These are phyloP conservation scores for Aphelocoma californica DNA, from an alignment of 2,797 vertebrate species.

Conservation along the genomic window DNA sequence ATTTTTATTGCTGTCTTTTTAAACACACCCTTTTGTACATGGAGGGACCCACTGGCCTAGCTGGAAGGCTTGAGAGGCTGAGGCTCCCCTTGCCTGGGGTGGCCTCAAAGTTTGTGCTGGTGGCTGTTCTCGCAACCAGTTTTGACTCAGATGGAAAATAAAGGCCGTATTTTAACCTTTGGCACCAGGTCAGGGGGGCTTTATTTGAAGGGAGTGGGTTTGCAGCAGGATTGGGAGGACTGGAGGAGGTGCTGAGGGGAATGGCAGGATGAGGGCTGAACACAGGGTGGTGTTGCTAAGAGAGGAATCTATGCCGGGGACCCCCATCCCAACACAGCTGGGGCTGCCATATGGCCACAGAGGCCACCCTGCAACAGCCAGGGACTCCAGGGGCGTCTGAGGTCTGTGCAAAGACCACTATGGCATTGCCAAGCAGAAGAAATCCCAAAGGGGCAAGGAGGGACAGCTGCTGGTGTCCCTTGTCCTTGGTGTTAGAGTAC, in stretches of 20 bases:
- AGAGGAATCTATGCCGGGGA: rapidly evolving
- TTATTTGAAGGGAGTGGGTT: not conserved
- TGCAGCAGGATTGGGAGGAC: not conserved
- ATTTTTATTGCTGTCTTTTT: slow-evolving; percentile 9
- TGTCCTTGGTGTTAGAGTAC: not conserved
- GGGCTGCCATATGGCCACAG: not conserved
- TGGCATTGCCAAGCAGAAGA: not conserved
- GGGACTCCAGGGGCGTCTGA: not conserved
- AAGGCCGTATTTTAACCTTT: not conserved
- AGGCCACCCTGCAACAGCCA: not conserved
- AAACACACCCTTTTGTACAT: not conserved
- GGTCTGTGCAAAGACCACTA: not conserved
- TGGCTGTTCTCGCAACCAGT: not conserved
- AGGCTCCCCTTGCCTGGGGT: not conserved
- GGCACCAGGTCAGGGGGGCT: rapidly evolving
- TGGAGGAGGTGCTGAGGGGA: not conserved
- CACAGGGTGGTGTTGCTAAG: not conserved
- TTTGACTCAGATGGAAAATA: not conserved
- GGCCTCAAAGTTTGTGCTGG: not conserved
- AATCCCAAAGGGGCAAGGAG: not conserved
- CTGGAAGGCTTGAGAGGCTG: not conserved
- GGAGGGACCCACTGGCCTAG: not conserved
- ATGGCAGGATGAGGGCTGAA: not conserved
- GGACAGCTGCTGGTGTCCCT: rapidly evolving
- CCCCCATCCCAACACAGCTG: rapidly evolving